Base-by-base conservation (phyloP, 2,888 invertebrate species). In the Phyllotreta striolata region DNA sequence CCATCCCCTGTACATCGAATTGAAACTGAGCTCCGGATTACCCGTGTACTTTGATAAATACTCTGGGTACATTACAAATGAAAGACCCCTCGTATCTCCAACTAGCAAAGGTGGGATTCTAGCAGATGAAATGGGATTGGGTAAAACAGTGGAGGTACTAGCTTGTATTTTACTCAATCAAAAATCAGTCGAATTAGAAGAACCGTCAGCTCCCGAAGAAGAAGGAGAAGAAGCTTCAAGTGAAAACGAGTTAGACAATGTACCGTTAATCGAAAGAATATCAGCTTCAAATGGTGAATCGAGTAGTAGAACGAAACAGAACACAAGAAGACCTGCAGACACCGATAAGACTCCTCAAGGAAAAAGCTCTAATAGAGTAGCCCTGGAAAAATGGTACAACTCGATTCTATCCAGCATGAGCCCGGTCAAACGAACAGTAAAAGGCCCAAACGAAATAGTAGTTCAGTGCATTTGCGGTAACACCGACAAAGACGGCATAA, bases 71-170 rank as follows among this genome's bases (percentile, higher is more conserved):
- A 68, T 85, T 38, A 77, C 81, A 7, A 67, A 70, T 41, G 73
- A 76, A 39, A 78, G 78, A 58, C 85, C 85, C 1, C 43, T 77
- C 2, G 69, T 77, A 1, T 8, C 63, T n/a, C 44, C 55, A 2
- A 55, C 64, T 7, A 70, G 67, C 63, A 85, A 83, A 1, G 91
- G 91, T 9, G 91, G 91, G 0, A 90, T 92, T 66, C 80, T 92
- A 51, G 91, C 91, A 1, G 92, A 92, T 78, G 91, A 92, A 81
- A 92, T 92, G 91, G 92, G 92, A 0, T 81, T 92, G 24, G 92
- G 92, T 0, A 92, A 92, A 82, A 92, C 92, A 0, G 88, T 92
- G 0, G 91, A 92, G 80, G 85, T 91, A 8, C 76, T 92, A 39
- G 86, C 89, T 1, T 84, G 88, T 61, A 85, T 91, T 70, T 77